Conservation (phyloP, 2,888 invertebrate genomes). For the Atrina japonica region DNA sequence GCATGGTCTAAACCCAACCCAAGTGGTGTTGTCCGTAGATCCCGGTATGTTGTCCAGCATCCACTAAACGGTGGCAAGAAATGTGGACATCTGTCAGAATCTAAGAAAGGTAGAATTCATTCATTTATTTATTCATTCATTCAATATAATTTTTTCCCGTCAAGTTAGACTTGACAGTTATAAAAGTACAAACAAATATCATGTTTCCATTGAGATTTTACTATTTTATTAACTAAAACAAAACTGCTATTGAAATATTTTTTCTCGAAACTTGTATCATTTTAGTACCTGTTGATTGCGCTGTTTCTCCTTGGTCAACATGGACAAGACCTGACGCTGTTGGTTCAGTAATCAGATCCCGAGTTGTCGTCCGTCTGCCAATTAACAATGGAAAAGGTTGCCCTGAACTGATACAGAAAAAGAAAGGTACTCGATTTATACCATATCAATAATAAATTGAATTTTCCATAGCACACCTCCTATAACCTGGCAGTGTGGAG, state of each 20-base stretch:
- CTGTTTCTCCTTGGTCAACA: conserved; percentile 10
- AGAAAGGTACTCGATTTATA: conserved; percentile 32
- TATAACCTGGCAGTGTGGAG: too few relatives aligned
- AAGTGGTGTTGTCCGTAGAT: neutral
- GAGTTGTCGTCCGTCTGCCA: neutral
- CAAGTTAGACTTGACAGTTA: too few relatives aligned
- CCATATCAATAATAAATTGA: too few relatives aligned
- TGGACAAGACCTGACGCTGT: conserved; percentile 9
- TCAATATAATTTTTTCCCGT: too few relatives aligned
- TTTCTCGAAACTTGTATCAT: too few relatives aligned
- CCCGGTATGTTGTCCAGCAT: neutral
- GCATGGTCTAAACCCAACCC: neutral
- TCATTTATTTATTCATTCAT: too few relatives aligned
- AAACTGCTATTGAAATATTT: too few relatives aligned
- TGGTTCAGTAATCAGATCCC: conserved; percentile 11
- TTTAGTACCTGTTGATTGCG: conserved; percentile 20
- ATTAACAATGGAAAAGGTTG: conserved; percentile 21
- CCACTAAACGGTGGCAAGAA: neutral
- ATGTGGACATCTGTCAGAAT: neutral
- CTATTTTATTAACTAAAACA: too few relatives aligned
- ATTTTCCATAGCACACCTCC: too few relatives aligned
- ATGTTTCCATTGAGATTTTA: too few relatives aligned
- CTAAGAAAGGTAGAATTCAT: too few relatives aligned
- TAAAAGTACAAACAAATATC: too few relatives aligned
- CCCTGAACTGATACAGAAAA: conserved; percentile 20